Base-by-base conservation (phyloP, 37 sponge, comb jelly and placozoan species). In the Aplysina aerophoba region DNA sequence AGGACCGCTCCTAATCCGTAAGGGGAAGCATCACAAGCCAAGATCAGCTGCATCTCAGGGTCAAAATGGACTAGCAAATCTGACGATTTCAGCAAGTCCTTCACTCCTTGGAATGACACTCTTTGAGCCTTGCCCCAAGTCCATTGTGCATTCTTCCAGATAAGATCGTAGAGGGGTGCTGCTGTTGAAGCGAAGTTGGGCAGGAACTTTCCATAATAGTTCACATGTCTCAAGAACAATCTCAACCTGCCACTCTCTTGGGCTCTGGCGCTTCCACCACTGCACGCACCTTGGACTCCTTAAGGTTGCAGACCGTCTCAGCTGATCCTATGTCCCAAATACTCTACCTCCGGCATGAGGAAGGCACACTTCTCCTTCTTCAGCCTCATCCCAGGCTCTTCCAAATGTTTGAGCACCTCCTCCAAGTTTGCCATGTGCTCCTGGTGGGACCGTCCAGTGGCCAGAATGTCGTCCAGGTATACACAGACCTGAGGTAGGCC, bases 1-100 rank as follows among this genome's bases (percentile, higher is more conserved):
- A 81, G 35, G 4, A 81, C 82, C 0, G 84, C 84, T 0, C 72
- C 84, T 17, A 84, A 56, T 69, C 84, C 72, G 27, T 84, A 84
- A 15, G 84, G 33, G 8, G 65, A 62, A 0, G 65, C 83, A 50
- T 84, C 84, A 68, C 84, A 69, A 15, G 73, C 30, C 31, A 84
- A 4, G 0, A 67, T 1, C 73, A 84, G 22, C 0, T 0, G 73
- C 55, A 17, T 35, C 0, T 0, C 22, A 8, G 54, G 73, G 39
- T 84, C 59, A 44, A 55, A 84, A 40, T 84, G 73, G 15, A 34
- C 8, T 13, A 81, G 82, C 34, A 81, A n/a, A 36, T 27, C 14
- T 53, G 59, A 4, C 6, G 69, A 31, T 56, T 64, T 4, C 4
- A 83, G 16, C 69, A 31, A 56, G 5, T 62, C 14, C 56, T 68